Evolutionary conservation across 53 echinoderm and acorn worm genomes (phyloP), one percentile per base, ranked within the genome.

Genomic region (Holothuria scabra): DNA sequence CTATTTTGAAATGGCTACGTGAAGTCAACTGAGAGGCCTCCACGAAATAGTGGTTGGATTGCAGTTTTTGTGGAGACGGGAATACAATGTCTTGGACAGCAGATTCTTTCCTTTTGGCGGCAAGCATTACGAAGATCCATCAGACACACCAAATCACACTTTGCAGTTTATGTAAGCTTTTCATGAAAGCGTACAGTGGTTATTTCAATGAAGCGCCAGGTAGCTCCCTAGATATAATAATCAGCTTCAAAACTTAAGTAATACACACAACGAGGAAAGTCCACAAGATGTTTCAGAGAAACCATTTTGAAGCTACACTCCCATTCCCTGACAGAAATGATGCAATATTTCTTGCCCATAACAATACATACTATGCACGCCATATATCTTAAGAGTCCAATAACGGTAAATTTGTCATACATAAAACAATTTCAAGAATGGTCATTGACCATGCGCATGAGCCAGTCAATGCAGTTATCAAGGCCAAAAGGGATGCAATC

Each of bases 11-110:
- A 84, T 84, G 66, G 66, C 66, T 44, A n/a, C 84, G 22, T 85
- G 58, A 80, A 59, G 23, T 31, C 58, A 2, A 61, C 80, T 38
- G 89, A 80, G 18, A 57, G 32, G 14, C 46, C 55, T 4, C 60
- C 85, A 21, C 20, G 66, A 33, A 80, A 66, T 20, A 89, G 85
- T 85, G 90, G 90, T 1, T 86, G 82, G 85, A 35, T 46, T 12
- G 22, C 21, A 26, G 85, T 70, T 8, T 32, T 80, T 24, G 85
- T 67, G 10, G 30, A 89, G 52, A 67, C 89, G 22, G 80, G 57
- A 24, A 20, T 89, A 44, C 70, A 56, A 65, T 60, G 22, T 23
- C 69, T 61, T 85, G 84, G 16, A 81, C 81, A 60, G 80, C 90
- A 44, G 83, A 90, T 10, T 68, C 69, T 8, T 83, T 83, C 46